Base-by-base conservation (phyloP, 2,113 vertebrate genomes). In the Albula goreensis region DNA sequence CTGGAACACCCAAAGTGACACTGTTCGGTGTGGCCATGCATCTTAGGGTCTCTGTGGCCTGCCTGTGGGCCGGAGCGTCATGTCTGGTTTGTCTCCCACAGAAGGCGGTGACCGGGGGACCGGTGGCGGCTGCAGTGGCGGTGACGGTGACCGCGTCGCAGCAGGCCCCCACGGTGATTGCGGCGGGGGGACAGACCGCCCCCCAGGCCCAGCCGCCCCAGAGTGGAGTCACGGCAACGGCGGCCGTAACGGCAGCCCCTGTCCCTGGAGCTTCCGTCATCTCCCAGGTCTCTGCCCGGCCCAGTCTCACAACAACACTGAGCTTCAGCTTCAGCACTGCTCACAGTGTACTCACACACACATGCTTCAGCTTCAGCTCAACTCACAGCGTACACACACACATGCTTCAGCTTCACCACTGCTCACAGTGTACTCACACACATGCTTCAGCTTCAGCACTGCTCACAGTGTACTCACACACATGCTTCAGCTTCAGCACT, bases 1-100 rank as follows among this genome's bases (percentile, higher is more conserved):
- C 89, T 88, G 90, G 91, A 89, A 92, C 92, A 93, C 90, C 90
- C 89, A 91, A 93, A 92, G 93, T 95, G 94, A 95, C 93, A 94
- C 6, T 92, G 88, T 90, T 86, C 78, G 87, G 90, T 84, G 90
- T 87, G 31, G 88, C 90, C 88, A 91, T 91, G 88, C 88, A 91
- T 89, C 91, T 91, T 91, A 93, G 93, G 90, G 93, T 93, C 93
- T 95, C 93, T 85, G 91, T 95, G 92, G 95, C 94, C 94, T 96
- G 92, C 94, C 94, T 95, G 92, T 60, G 79, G 93, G 94, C 31
- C 92, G 5, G 90, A 53, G 90, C 93, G 93, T 96, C 94, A 95
- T 88, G 90, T 95, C 92, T 88, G 92, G 93, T 95, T 95, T 94
- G 94, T 94, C 91, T 91, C 83, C 94, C 95, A 95, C 95, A 95